A percentile compares a stretch with the other conserved stretches of the same genome.
Evolutionary conservation across 2,113 vertebrate genomes (phyloP).

Genomic region (Zosterops lateralis): DNA sequence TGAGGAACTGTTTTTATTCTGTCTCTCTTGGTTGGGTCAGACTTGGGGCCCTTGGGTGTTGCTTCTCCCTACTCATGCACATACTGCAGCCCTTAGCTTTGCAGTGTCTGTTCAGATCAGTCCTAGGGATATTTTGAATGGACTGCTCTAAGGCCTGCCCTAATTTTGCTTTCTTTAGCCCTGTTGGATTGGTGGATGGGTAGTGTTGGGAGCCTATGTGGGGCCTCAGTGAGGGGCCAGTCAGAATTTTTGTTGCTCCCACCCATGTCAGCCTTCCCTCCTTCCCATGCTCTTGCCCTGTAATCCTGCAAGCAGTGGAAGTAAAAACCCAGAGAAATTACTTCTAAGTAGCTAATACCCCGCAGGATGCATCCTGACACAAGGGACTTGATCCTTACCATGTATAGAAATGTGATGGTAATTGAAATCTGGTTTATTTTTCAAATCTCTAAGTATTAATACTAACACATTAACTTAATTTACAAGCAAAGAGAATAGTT

Average conservation of each 20-base stretch:
- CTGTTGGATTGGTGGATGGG: background rate
- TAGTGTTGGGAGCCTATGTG: background rate
- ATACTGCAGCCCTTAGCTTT: background rate
- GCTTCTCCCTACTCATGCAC: background rate
- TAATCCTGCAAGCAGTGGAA: background rate
- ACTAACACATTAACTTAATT: slow-evolving; percentile 11
- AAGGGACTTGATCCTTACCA: background rate
- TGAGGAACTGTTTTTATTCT: background rate
- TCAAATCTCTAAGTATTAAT: slow-evolving; percentile 12
- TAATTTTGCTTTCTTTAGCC: background rate
- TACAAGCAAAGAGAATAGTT: slow-evolving; percentile 21
- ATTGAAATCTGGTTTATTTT: slow-evolving; percentile 36
- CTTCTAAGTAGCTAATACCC: background rate
- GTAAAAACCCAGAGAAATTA: background rate
- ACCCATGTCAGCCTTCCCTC: background rate
- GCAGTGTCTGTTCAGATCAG: background rate
- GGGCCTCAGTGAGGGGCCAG: background rate
- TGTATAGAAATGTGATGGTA: background rate
- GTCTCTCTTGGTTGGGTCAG: background rate
- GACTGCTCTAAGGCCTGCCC: background rate
- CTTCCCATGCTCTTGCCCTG: background rate
- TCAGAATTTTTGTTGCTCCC: background rate
- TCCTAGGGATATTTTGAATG: background rate
- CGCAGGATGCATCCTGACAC: background rate
- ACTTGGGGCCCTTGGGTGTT: background rate